Evolutionary conservation across 2,888 invertebrate species (phyloP), one percentile per base, ranked within the genome.

Genomic region (Brachynemurus nebulosus): DNA sequence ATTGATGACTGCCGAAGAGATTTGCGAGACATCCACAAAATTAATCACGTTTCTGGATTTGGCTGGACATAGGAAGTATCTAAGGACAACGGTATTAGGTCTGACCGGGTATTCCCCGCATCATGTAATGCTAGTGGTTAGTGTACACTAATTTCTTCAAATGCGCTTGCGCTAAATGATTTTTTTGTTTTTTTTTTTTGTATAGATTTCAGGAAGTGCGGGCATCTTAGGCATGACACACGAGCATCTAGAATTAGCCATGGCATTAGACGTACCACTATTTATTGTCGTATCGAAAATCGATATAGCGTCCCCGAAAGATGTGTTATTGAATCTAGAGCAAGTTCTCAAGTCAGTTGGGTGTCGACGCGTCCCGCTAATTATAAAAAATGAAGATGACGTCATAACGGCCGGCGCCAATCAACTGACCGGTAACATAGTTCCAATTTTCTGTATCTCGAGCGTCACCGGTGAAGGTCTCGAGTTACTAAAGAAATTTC

Each of bases 11-110:
- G 84, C 91, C 0, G 92, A 93, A 59, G 86, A 96, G 53, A 95
- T 97, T 45, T 91, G 91, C 53, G 92, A 93, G 59, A 70, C 82
- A 36, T 92, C 93, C 2, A 83, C 86, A 6, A 96, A 95, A 65
- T 68, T 98, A 21, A 86, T 98, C 0, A 91, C 93, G 0, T 89
- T 95, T 59, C 79, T 97, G 57, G 97, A 98, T 66, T 69, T 97
- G 54, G 96, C 96, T 3, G 97, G 97, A 0, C 95, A 97, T 66
- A 79, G 85, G 52, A 95, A 96, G 63, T 98, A 97, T 61, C 77
- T 96, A 61, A 76, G 88, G 49, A 97, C 97, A 40, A 97, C 97
- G 1, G 80, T 96, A 27, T 86, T 91, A 63, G 97, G 96, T 0
- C 69, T 97, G 27, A 90, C 90, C 4, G 91, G 92, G 0, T 91